These are phyloP conservation scores for Coreius guichenoti DNA, from an alignment of 2,797 vertebrate species.

Conservation along the genomic window DNA sequence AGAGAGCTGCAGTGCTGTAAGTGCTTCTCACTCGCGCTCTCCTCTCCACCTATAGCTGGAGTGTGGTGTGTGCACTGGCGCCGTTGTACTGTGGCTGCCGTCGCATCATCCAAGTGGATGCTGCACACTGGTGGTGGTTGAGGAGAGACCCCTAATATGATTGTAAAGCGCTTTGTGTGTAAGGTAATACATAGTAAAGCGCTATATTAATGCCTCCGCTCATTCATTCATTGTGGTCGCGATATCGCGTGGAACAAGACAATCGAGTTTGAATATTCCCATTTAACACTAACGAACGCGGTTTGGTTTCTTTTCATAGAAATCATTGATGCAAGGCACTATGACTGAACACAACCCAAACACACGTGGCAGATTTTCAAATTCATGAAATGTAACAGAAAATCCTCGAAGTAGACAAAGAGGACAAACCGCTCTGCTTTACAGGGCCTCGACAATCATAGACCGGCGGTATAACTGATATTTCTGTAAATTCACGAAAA, in stretches of 20 bases:
- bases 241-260: not conserved
- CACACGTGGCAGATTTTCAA: not conserved
- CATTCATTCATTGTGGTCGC: not conserved
- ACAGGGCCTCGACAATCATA: not conserved
- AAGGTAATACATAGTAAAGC: not conserved
- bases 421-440: conserved; percentile 6
- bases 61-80: too few relatives aligned
- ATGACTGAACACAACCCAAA: not conserved
- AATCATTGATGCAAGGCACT: fast-evolving
- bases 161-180: not conserved
- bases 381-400: not conserved
- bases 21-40: too few relatives aligned
- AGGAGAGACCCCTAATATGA: not conserved
- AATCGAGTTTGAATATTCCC: too few relatives aligned
- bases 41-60: not conserved
- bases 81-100: not conserved
- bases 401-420: conserved; percentile 34
- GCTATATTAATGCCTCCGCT: not conserved
- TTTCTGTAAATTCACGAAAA: not conserved
- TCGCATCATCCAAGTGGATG: not conserved
- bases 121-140: not conserved
- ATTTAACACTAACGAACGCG: not conserved
- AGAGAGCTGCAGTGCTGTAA: not conserved
- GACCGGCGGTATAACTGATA: not conserved
- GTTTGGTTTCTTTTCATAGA: not conserved